These are phyloP conservation scores for Odontomachus brunneus DNA, from an alignment of 1,140 invertebrate species.

Conservation along the genomic window DNA sequence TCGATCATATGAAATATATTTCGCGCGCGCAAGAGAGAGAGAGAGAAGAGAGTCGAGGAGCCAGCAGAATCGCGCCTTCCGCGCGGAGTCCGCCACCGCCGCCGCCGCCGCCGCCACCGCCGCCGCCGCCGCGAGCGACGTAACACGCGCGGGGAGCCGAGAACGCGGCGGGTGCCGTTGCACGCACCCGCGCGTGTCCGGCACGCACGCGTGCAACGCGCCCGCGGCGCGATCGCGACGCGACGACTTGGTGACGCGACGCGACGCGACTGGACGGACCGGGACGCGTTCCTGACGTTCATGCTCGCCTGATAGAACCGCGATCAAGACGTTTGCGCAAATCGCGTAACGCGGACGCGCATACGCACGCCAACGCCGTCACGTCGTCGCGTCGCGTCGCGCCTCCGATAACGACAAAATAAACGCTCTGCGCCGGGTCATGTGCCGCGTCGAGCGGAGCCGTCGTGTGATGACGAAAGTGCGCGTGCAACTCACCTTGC, in stretches of 20 bases:
- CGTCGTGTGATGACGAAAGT: background rate
- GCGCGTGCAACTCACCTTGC: no score
- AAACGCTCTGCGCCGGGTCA: no score
- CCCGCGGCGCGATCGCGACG: slow-evolving; percentile 4
- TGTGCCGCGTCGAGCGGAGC: background rate
- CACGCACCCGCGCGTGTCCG: slow-evolving; percentile 50
- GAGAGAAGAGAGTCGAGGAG: no score
- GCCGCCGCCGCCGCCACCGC: no score
- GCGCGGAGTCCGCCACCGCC: no score
- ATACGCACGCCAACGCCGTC: slow-evolving; percentile 56
- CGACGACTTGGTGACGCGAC: slow-evolving; percentile 21
- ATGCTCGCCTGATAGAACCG: slow-evolving; percentile 73
- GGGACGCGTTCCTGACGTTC: slow-evolving; percentile 18
- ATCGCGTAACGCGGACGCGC: slow-evolving; percentile 70
- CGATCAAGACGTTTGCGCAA: slow-evolving; percentile 80
- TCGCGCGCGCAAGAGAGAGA: background rate
- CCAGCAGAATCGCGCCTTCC: no score
- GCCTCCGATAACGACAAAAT: slow-evolving; percentile 8
- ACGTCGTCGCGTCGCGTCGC: slow-evolving; percentile 25
- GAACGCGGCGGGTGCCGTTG: no score
- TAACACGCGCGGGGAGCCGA: background rate
- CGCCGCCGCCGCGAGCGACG: slow-evolving; percentile 19
- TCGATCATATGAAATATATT: slow-evolving; percentile 28
- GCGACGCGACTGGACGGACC: background rate
- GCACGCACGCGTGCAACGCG: slow-evolving; percentile 51